These are phyloP conservation scores for Lottia scabra DNA, from an alignment of 2,888 invertebrate genomes.

Conservation along the genomic window DNA sequence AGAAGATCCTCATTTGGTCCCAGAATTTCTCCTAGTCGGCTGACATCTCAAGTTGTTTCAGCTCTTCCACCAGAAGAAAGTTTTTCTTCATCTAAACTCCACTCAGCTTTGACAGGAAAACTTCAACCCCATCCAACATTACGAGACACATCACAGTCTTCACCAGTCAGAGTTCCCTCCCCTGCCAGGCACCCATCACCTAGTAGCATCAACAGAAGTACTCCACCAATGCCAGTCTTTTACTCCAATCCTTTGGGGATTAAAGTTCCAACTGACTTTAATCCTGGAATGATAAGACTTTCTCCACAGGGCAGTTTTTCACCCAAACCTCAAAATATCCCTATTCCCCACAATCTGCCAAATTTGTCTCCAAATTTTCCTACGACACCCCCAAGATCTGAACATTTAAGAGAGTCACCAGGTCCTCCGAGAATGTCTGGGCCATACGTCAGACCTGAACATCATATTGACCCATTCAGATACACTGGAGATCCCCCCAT, in stretches of 20 bases:
- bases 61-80: slow-evolving; percentile 28
- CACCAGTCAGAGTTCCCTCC: slow-evolving; percentile 9
- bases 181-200: not conserved
- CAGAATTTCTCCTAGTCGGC: slow-evolving; percentile 35
- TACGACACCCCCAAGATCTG: not conserved
- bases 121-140: slow-evolving; percentile 11
- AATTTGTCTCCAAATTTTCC: not conserved
- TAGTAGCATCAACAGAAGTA: not conserved
- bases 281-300: not conserved
- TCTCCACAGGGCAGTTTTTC: not conserved
- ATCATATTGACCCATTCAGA: not conserved
- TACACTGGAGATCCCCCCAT: not conserved
- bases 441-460: not conserved
- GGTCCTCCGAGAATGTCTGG: not conserved
- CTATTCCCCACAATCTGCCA: not conserved
- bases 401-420: not conserved
- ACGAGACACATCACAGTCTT: slow-evolving; percentile 6
- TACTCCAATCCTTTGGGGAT: not conserved
- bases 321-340: not conserved
- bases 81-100: slow-evolving; percentile 9
- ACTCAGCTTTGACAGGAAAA: slow-evolving; percentile 17
- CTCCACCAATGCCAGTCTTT: not conserved
- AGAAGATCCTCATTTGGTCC: slow-evolving; percentile 36
- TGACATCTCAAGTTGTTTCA: slow-evolving; percentile 35
- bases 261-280: not conserved